Conservation (phyloP, 2,888 invertebrate species). For the Meteorus cinctellus region DNA sequence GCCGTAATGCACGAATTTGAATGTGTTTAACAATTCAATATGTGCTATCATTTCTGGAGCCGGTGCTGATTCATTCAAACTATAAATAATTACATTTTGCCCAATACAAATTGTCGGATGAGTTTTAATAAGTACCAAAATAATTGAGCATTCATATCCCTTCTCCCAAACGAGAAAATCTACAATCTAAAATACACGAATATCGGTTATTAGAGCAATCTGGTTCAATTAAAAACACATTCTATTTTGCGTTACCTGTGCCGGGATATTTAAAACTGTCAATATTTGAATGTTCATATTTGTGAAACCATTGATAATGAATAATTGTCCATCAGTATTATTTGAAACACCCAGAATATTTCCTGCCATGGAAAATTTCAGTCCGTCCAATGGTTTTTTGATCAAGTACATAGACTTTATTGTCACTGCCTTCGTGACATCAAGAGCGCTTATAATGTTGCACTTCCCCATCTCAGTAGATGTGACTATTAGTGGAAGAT, state of each 20-base stretch:
- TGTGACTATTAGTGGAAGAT: conserved; percentile 51
- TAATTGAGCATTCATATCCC: conserved; percentile 31
- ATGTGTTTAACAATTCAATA: conserved; percentile 52
- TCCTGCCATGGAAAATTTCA: conserved; percentile 60
- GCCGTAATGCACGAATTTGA: conserved; percentile 54
- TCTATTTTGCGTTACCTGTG: conserved; percentile 21
- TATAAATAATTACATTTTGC: conserved; percentile 55
- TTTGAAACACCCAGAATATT: conserved; percentile 53
- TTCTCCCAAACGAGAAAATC: conserved; percentile 61
- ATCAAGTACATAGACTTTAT: conserved; percentile 55
- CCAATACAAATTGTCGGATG: conserved; percentile 46
- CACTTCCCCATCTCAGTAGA: conserved; percentile 58
- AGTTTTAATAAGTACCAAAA: conserved; percentile 54
- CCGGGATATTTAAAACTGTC: conserved; percentile 30
- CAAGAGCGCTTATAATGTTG: conserved; percentile 50
- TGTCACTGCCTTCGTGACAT: conserved; percentile 45
- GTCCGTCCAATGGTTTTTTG: conserved; percentile 52
- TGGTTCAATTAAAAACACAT: background rate
- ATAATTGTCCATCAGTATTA: conserved; percentile 51
- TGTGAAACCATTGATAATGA: conserved; percentile 50
- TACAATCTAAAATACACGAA: conserved; percentile 40
- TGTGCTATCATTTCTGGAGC: conserved; percentile 32
- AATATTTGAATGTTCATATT: conserved; percentile 32
- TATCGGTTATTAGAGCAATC: background rate
- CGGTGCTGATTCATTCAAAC: conserved; percentile 41